These are phyloP conservation scores for Drosophila histrio DNA, from an alignment of 2,888 invertebrate genomes.

Conservation along the genomic window DNA sequence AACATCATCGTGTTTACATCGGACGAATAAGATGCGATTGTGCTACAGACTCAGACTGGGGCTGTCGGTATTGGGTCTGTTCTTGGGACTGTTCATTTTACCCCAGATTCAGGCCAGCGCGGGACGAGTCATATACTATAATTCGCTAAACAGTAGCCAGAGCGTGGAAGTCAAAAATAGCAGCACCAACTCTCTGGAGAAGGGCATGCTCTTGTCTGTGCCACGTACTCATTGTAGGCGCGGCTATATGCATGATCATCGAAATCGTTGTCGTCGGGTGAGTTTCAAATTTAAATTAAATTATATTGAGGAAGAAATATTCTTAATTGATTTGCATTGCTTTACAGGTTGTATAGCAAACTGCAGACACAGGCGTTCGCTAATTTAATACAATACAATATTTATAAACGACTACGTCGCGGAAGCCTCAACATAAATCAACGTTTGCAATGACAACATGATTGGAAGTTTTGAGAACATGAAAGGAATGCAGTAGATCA, in stretches of 20 bases:
- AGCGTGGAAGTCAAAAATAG: slow-evolving; percentile 11
- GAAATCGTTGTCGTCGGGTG: slow-evolving; percentile 69
- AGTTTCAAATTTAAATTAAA: slow-evolving; percentile 15
- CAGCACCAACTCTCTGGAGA: slow-evolving; percentile 31
- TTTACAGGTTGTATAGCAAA: slow-evolving; percentile 48
- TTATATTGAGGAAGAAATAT: neutral
- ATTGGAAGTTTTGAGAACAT: slow-evolving; percentile 22
- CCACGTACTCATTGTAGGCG: slow-evolving; percentile 38
- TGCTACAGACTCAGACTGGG: neutral
- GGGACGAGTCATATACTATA: slow-evolving; percentile 62
- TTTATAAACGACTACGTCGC: slow-evolving; percentile 34
- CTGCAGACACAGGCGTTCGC: slow-evolving; percentile 2
- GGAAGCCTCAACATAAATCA: neutral
- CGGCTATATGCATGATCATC: slow-evolving; percentile 65
- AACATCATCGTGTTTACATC: slow-evolving; percentile 7
- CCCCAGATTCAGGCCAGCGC: slow-evolving; percentile 2
- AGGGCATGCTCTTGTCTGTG: slow-evolving; percentile 65
- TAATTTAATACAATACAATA: slow-evolving; percentile 20
- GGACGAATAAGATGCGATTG: slow-evolving; percentile 33
- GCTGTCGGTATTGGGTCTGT: slow-evolving; percentile 6
- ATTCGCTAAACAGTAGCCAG: slow-evolving; percentile 31
- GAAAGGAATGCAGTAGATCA: slow-evolving; percentile 2
- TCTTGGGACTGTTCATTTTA: slow-evolving; percentile 8
- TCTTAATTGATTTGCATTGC: neutral
- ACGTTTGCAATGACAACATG: slow-evolving; percentile 4